Percentiles rank a stretch among this genome's conserved stretches.
These are phyloP conservation scores for Phenganax marumi DNA, from an alignment of 92 coral and sea anemone species.

Conservation along the genomic window DNA sequence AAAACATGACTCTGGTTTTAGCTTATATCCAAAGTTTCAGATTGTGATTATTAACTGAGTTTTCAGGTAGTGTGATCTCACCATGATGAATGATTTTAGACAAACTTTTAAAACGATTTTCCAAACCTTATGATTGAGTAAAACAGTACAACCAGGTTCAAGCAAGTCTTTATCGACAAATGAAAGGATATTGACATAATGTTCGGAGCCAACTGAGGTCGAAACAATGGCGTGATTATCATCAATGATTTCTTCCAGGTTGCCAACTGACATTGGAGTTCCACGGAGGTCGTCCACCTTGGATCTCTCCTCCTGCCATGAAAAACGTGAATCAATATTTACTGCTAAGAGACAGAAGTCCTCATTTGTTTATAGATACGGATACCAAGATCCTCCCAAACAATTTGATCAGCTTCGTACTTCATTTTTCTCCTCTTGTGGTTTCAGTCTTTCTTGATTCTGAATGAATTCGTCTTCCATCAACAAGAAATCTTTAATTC, in stretches of 20 bases:
- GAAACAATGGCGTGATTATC: slow-evolving; percentile 99
- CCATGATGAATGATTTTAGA: neutral
- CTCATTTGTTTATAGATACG: neutral
- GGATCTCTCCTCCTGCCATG: slow-evolving; percentile 89
- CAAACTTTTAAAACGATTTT: neutral
- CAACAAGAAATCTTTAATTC: slow-evolving; percentile 86
- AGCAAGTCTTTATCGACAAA: slow-evolving; percentile 96
- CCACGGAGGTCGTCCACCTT: slow-evolving; percentile 97
- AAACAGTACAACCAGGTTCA: slow-evolving; percentile 97
- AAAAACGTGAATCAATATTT: neutral
- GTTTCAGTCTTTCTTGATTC: slow-evolving; percentile 95
- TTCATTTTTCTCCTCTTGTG: slow-evolving; percentile 98
- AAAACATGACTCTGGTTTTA: neutral
- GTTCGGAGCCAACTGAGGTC: slow-evolving; percentile 98
- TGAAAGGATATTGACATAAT: slow-evolving; percentile 95
- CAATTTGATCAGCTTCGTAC: slow-evolving; percentile 32
- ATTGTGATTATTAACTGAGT: neutral
- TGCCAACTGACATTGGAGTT: slow-evolving; percentile 99
- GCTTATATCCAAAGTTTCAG: neutral
- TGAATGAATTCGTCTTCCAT: slow-evolving; percentile 98
- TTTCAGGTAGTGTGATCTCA: neutral
- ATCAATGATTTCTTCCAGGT: slow-evolving; percentile 95
- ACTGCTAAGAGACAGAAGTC: neutral
- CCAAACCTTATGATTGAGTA: slow-evolving; percentile 87
- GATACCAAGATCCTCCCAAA: no score